Evolutionary conservation across 2,113 vertebrate genomes (phyloP).

Genomic region (Austrofundulus limnaeus): DNA sequence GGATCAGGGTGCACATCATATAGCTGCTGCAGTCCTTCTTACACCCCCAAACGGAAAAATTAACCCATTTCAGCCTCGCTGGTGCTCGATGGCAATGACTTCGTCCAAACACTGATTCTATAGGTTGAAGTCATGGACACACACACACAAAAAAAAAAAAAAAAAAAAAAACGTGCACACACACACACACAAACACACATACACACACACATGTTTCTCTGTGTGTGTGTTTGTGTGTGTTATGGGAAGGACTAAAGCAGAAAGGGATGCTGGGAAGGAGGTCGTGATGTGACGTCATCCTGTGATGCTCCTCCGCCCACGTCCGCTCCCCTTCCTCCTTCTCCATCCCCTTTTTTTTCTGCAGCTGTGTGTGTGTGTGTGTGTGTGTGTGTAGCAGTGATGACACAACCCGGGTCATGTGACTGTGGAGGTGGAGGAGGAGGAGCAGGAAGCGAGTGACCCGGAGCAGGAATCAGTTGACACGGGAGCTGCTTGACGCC

Average conservation of each 20-base stretch:
- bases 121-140: background rate
- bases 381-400: slow-evolving; percentile 32
- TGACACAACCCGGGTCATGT: slow-evolving; percentile 50
- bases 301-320: slow-evolving; percentile 50
- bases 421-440: slow-evolving; percentile 30
- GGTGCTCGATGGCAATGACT: background rate
- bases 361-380: slow-evolving; percentile 38
- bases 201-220: background rate
- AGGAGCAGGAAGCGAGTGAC: slow-evolving; percentile 79
- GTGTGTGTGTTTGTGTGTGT: slow-evolving; percentile 15
- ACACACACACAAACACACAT: background rate
- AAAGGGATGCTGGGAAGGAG: slow-evolving; percentile 53
- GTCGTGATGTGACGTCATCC: slow-evolving; percentile 65
- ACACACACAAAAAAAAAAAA: too few species aligned
- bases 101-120: background rate
- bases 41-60: slow-evolving; percentile 20
- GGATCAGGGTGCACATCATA: slow-evolving; percentile 19
- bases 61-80: slow-evolving; percentile 8
- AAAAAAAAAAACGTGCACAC: too few species aligned
- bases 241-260: slow-evolving; percentile 10
- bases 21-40: slow-evolving; percentile 27
- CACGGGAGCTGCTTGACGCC: slow-evolving; percentile 47
- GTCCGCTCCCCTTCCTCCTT: slow-evolving; percentile 53
- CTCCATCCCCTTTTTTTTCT: slow-evolving; percentile 24
- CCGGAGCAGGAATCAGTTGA: slow-evolving; percentile 81